Percentiles rank a stretch among this genome's conserved stretches.
phyloP scores from a whole-genome alignment of 2,888 invertebrate genomes.

The Schizaphis graminum region DNA sequence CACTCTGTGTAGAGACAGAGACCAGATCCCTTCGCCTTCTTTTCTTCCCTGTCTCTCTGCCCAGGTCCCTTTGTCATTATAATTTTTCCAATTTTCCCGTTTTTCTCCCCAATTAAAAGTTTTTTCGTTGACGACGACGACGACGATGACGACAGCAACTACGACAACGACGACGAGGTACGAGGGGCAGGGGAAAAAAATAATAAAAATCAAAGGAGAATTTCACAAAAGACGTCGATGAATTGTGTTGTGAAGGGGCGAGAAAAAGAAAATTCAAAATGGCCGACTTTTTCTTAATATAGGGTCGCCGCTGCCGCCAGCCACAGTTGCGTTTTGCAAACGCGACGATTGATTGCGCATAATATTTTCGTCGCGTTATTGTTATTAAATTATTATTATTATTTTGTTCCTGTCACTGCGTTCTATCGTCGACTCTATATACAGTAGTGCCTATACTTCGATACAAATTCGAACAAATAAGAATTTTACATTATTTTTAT shows the following conservation, averaged over 20 bases:
- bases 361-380: conserved; percentile 45
- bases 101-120: conserved; percentile 66
- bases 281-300: conserved; percentile 55
- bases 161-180: neutral
- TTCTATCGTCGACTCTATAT: neutral
- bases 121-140: conserved; percentile 43
- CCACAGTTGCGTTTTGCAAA: conserved; percentile 38
- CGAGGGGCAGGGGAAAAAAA: conserved; percentile 5
- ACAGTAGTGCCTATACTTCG: neutral
- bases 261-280: conserved; percentile 65
- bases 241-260: conserved; percentile 48
- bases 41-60: neutral
- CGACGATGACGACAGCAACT: neutral
- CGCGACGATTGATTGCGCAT: conserved; percentile 51
- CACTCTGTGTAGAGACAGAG: conserved; percentile 24
- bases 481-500: neutral
- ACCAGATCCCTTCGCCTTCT: neutral
- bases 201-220: conserved; percentile 57
- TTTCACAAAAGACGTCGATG: conserved; percentile 63
- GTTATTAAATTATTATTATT: conserved; percentile 47
- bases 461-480: neutral
- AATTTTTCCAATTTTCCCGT: conserved; percentile 66
- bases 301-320: conserved; percentile 33
- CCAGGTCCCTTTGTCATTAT: conserved; percentile 62
- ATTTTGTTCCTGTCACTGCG: neutral